These are phyloP conservation scores for Arrhamphus sclerolepis DNA, from an alignment of 2,797 vertebrate genomes.

Conservation along the genomic window DNA sequence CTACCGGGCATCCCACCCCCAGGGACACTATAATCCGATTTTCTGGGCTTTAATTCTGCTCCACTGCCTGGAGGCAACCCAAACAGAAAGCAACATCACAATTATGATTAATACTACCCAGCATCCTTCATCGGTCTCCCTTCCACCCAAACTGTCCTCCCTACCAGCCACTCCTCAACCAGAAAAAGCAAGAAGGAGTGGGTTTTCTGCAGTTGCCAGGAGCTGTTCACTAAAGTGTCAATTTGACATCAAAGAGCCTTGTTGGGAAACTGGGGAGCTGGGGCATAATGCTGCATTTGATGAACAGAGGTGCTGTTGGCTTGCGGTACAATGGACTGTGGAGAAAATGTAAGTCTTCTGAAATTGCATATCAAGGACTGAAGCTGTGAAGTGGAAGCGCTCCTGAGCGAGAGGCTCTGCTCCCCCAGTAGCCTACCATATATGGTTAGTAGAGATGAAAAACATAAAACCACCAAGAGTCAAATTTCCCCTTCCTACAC, in stretches of 20 bases:
- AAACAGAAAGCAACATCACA: conserved; percentile 70
- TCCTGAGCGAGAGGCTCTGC: conserved; percentile 6
- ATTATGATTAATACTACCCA: conserved; percentile 63
- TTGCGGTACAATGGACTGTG: conserved; percentile 47
- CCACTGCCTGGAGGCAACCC: conserved; percentile 78
- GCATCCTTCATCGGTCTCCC: conserved; percentile 28
- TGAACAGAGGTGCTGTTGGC: conserved; percentile 62
- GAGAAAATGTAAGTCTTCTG: conserved; percentile 47
- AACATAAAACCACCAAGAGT: conserved; percentile 37
- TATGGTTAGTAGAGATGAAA: conserved; percentile 39
- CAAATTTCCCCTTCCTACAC: conserved; percentile 16
- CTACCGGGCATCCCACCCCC: conserved; percentile 80
- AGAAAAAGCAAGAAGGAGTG: conserved; percentile 57
- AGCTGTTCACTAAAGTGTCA: conserved; percentile 81
- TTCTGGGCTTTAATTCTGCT: conserved; percentile 89
- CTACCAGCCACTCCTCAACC: conserved; percentile 40
- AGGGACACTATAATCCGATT: conserved; percentile 86
- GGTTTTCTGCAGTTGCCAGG: conserved; percentile 75
- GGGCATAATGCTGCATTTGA: conserved; percentile 72
- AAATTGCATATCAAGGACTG: conserved; percentile 48
- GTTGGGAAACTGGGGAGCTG: conserved; percentile 60
- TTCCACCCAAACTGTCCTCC: conserved; percentile 14
- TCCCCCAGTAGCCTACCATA: conserved; percentile 7
- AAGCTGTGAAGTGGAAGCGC: conserved; percentile 35
- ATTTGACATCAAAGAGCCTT: conserved; percentile 82